Percentiles rank a stretch among this genome's conserved stretches.
Evolutionary conservation across 2,888 invertebrate genomes (phyloP).

Genomic region (Carpatolechia fugitivella): DNA sequence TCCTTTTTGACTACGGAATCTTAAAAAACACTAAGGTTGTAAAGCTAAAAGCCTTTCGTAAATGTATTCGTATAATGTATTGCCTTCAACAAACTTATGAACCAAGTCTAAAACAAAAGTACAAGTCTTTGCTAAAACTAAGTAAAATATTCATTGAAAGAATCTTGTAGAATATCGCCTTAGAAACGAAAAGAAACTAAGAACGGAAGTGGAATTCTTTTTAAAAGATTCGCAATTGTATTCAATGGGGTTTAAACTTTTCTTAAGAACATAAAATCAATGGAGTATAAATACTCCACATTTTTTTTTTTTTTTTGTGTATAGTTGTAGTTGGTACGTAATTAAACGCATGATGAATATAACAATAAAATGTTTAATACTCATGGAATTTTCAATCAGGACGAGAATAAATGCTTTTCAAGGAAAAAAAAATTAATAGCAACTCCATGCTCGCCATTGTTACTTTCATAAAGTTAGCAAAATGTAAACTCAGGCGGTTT

Average conservation of each 20-base stretch:
- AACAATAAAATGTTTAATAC: no score
- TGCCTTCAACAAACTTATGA: no score
- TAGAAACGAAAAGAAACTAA: background rate
- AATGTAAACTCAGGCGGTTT: background rate
- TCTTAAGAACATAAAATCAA: background rate
- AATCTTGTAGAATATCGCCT: background rate
- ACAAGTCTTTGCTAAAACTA: background rate
- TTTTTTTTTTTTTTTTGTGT: background rate
- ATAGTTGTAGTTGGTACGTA: background rate
- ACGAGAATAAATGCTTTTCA: no score
- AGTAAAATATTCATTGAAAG: no score
- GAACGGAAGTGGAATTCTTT: slow-evolving; percentile 5
- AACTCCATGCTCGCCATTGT: background rate
- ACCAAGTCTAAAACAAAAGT: no score
- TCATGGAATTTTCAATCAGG: no score
- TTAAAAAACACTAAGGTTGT: no score
- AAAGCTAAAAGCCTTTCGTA: no score
- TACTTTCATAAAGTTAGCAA: background rate
- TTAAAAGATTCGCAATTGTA: slow-evolving; percentile 4
- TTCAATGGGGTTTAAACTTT: slow-evolving; percentile 5
- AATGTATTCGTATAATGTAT: no score
- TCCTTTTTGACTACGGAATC: no score
- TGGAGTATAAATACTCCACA: background rate
- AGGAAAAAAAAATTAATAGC: no score
- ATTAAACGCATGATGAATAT: no score